Conservation (phyloP, 2,888 invertebrate species). For the Troides helena region DNA sequence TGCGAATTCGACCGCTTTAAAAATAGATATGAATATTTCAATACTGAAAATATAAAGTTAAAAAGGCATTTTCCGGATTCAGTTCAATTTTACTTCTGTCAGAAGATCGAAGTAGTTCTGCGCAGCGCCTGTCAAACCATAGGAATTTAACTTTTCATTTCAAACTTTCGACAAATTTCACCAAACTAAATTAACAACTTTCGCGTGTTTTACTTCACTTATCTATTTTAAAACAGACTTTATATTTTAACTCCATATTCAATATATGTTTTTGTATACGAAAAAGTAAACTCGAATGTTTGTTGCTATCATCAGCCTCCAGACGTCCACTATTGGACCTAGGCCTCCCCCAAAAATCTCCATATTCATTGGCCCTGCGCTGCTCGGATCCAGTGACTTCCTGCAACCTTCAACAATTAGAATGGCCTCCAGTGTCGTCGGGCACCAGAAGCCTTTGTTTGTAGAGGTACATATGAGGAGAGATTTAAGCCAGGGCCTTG, state of each 20-base stretch:
- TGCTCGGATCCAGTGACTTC: too few species aligned
- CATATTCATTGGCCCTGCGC: too few species aligned
- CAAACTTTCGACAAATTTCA: slow-evolving; percentile 15
- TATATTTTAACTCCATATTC: neutral
- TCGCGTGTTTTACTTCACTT: neutral
- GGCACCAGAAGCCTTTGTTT: too few species aligned
- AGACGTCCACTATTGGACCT: too few species aligned
- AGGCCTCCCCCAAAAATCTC: too few species aligned
- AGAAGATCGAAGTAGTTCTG: slow-evolving; percentile 10
- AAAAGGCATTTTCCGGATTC: slow-evolving; percentile 1
- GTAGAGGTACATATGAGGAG: too few species aligned
- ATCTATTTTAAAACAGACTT: neutral
- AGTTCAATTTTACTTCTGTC: slow-evolving; percentile 14
- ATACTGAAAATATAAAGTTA: neutral
- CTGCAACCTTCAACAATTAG: too few species aligned
- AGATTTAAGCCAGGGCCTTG: too few species aligned
- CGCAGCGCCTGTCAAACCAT: slow-evolving; percentile 10
- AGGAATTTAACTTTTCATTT: slow-evolving; percentile 24
- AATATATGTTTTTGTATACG: neutral
- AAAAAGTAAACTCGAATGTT: too few species aligned
- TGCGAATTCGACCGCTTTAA: neutral
- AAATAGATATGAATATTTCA: neutral
- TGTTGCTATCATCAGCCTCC: too few species aligned
- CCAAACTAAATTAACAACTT: slow-evolving; percentile 7
- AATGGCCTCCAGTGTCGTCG: too few species aligned